These are phyloP conservation scores for Poecilia gillii DNA, from an alignment of 2,797 vertebrate genomes.

Conservation along the genomic window DNA sequence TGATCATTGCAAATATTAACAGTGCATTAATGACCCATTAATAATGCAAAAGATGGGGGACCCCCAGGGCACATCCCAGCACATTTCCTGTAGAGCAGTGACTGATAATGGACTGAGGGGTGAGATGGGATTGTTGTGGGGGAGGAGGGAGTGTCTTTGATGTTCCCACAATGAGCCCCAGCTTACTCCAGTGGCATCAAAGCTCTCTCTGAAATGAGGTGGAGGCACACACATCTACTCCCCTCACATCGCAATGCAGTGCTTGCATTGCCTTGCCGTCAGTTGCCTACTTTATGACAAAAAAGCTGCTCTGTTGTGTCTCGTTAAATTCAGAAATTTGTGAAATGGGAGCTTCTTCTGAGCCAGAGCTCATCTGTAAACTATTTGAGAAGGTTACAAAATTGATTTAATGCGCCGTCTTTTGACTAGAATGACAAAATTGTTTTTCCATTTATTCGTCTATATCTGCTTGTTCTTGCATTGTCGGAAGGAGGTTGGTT, in stretches of 20 bases:
- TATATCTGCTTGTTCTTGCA: background rate
- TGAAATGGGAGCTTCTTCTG: constrained; percentile 4
- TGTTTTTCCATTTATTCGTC: background rate
- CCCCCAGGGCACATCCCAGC: constrained; percentile 44
- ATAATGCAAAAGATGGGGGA: constrained; percentile 46
- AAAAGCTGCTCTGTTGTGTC: constrained; percentile 30
- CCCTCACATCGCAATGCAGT: constrained; percentile 46
- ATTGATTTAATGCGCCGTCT: background rate
- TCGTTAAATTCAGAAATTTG: constrained; percentile 10
- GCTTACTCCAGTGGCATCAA: constrained; percentile 69
- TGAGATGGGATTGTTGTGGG: constrained; percentile 1
- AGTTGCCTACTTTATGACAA: constrained; percentile 24
- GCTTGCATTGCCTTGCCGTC: constrained; percentile 30
- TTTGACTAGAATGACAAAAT: background rate
- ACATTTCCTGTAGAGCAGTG: constrained; percentile 39
- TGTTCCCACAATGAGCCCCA: constrained; percentile 61
- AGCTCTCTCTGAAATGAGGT: constrained; percentile 62
- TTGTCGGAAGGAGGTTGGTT: background rate
- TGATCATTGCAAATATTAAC: constrained; percentile 57
- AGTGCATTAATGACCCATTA: constrained; percentile 51
- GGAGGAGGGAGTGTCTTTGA: constrained; percentile 57
- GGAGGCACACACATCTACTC: constrained; percentile 52
- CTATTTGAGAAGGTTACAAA: background rate
- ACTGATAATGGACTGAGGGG: constrained; percentile 23
- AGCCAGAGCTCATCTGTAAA: constrained; percentile 3